Evolutionary conservation across 92 coral and sea anemone genomes (phyloP), one percentile per base, ranked within the genome.

Genomic region (Actinostola sp.): DNA sequence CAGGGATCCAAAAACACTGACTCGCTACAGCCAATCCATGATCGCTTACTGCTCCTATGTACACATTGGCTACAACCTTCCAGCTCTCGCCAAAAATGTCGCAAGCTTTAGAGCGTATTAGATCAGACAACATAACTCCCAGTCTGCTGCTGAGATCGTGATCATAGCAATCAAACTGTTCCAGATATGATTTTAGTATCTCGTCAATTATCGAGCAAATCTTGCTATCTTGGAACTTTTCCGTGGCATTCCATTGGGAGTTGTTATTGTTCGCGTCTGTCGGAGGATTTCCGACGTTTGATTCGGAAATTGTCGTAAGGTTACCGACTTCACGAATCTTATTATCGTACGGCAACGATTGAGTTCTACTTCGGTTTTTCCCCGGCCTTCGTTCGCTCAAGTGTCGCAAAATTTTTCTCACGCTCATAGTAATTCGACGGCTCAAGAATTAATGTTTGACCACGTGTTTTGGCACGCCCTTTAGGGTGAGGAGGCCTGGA

Each of bases 1-100:
- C 68, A 0, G 89, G 90, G 8, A 89, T 76, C 93, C 90, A 89
- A 19, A 84, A 33, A 16, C 93, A 89, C 63, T 89, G 93, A 12
- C 87, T 89, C 1, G 93, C 93, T 3, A 71, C 88, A 0, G 82
- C 84, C 21, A 81, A 76, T 13, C 93, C 93, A 19, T 89, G 77
- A 13, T 53, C 93, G 1, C 83, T 61, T 5, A 89, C 77, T 8
- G 90, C 90, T 10, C 93, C 93, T 3, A 89, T 71, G 42, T 67
- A 89, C 3, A 89, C 90, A 56, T 89, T 82, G 11, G 84, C 82
- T 27, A 86, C 81, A 54, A 89, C 75, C 75, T 84, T 89, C 62
- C 70, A 89, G 29, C 52, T 65, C 6, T 84, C 87, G 14, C 71
- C 63, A 44, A 77, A 84, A 41, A 75, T 66, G 19, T 70, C 88